These are phyloP conservation scores for Mythimna impura DNA, from an alignment of 2,888 invertebrate genomes.

Conservation along the genomic window DNA sequence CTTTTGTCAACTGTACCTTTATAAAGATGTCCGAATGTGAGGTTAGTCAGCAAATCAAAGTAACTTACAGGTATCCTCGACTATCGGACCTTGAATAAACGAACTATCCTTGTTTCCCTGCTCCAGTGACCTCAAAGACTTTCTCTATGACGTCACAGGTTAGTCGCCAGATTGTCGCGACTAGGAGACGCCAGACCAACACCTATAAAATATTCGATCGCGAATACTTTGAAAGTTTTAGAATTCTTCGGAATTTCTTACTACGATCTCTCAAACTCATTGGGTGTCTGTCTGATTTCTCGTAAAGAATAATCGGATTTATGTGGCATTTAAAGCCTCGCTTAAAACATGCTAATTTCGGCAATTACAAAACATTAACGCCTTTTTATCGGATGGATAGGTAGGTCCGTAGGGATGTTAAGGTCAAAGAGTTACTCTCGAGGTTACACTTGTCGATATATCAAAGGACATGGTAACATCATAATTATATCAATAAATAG, in stretches of 20 bases:
- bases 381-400: neutral
- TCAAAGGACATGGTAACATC: neutral
- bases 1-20: slow-evolving; percentile 42
- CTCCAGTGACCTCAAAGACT: slow-evolving; percentile 77
- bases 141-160: slow-evolving; percentile 78
- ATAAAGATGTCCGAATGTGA: slow-evolving; percentile 52
- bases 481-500: neutral
- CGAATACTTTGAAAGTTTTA: slow-evolving; percentile 30
- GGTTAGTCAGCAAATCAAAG: slow-evolving; percentile 56
- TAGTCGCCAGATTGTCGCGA: slow-evolving; percentile 75
- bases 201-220: slow-evolving; percentile 60
- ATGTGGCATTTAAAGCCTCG: too few species aligned
- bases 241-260: slow-evolving; percentile 9
- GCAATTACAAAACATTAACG: neutral
- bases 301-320: neutral
- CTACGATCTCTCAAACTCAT: neutral
- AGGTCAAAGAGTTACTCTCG: neutral
- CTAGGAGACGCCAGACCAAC: slow-evolving; percentile 65
- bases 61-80: slow-evolving; percentile 36
- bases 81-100: slow-evolving; percentile 76
- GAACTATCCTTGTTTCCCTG: slow-evolving; percentile 67
- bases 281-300: neutral
- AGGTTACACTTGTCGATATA: slow-evolving; percentile 1
- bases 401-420: too few species aligned
- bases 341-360: neutral